Conservation (phyloP, 2,888 invertebrate species). For the Acanthoscelides obtectus region DNA sequence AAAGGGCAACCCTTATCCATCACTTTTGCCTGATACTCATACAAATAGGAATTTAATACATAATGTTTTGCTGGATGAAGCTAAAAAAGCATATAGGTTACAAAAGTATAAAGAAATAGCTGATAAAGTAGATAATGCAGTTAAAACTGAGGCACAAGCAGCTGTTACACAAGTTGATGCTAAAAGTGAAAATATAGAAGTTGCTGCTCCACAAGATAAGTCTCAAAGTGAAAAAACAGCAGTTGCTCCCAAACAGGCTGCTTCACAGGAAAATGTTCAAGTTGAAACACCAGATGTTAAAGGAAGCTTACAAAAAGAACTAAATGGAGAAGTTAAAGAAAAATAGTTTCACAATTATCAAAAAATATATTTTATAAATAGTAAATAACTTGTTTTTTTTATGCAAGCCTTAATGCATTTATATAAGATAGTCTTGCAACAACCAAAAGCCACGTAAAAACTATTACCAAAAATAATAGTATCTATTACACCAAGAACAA, state of each 20-base stretch:
- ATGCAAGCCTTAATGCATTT: too few species aligned
- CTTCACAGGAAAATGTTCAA: too few species aligned
- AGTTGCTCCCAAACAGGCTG: too few species aligned
- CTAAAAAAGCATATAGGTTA: slow-evolving; percentile 70
- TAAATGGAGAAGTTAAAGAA: neutral
- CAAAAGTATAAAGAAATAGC: slow-evolving; percentile 62
- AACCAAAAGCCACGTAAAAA: too few species aligned
- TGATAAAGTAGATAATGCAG: slow-evolving; percentile 41
- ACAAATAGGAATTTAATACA: slow-evolving; percentile 70
- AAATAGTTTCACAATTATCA: neutral
- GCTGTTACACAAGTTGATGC: neutral
- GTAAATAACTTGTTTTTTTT: neutral
- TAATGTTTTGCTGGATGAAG: slow-evolving; percentile 78
- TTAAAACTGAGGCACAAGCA: neutral
- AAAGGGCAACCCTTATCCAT: slow-evolving; percentile 77
- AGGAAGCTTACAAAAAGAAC: neutral
- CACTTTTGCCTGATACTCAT: slow-evolving; percentile 55
- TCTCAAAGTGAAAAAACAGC: too few species aligned
- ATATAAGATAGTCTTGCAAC: too few species aligned
- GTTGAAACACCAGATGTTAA: neutral
- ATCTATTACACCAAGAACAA: too few species aligned
- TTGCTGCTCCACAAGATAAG: too few species aligned
- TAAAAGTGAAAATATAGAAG: neutral
- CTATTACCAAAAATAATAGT: too few species aligned
- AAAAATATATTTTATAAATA: neutral